Evolutionary conservation across 92 coral and sea anemone species (phyloP).

Genomic region (Phenganax stokvisi): DNA sequence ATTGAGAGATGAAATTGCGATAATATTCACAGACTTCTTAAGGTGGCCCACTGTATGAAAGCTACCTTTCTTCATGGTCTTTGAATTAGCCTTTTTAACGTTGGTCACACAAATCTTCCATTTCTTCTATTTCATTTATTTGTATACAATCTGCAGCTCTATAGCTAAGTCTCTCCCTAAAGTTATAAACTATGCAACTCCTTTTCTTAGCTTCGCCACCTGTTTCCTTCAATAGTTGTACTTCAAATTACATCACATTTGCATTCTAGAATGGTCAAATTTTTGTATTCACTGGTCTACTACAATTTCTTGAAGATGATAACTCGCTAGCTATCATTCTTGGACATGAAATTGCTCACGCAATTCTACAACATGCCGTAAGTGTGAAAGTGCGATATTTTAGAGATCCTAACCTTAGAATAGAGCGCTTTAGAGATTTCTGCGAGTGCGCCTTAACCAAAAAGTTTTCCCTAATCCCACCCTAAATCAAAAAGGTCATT

Average conservation of each 20-base stretch:
- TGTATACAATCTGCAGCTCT: too few relatives aligned
- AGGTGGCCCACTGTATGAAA: background rate
- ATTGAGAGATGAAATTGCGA: background rate
- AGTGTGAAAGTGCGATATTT: conserved; percentile 12
- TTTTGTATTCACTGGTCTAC: conserved; percentile 81
- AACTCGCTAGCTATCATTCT: conserved; percentile 75
- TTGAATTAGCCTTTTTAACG: too few relatives aligned
- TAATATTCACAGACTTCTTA: background rate
- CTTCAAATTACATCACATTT: background rate
- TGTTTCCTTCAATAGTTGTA: background rate
- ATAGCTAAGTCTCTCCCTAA: too few relatives aligned
- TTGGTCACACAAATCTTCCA: too few relatives aligned
- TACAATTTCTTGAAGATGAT: conserved; percentile 62
- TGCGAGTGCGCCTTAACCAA: too few relatives aligned
- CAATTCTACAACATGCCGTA: conserved; percentile 77
- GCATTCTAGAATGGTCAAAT: conserved; percentile 81
- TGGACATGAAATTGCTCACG: conserved; percentile 97
- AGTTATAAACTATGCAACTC: background rate
- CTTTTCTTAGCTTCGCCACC: background rate
- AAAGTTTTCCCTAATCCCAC: too few relatives aligned
- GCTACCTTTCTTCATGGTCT: background rate
- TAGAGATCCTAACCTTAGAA: background rate
- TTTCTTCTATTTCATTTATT: too few relatives aligned
- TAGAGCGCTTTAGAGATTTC: background rate
- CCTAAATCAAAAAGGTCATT: too few relatives aligned